phyloP scores from a whole-genome alignment of 2,888 invertebrate genomes.

The Notodonta ziczac region DNA sequence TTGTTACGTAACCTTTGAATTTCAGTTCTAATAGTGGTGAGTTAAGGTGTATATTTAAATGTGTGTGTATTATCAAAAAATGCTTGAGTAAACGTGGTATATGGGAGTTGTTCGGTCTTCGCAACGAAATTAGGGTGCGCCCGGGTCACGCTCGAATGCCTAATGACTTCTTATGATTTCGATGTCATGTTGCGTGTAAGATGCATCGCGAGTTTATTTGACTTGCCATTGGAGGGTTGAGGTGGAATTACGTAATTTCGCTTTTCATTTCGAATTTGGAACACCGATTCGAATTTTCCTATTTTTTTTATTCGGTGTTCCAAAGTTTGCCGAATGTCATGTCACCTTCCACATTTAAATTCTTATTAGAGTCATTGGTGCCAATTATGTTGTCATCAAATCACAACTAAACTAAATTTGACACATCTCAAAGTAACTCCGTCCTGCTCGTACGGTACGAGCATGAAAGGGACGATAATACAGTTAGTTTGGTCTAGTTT shows the following conservation, averaged over 20 bases:
- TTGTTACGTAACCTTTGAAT: constrained; percentile 30
- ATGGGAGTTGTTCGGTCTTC: constrained; percentile 66
- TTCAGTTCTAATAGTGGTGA: constrained; percentile 22
- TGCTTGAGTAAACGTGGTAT: constrained; percentile 69
- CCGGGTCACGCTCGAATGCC: constrained; percentile 67
- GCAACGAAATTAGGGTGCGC: constrained; percentile 71
- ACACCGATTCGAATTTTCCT: no score
- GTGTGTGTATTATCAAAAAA: constrained; percentile 44
- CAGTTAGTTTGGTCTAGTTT: no score
- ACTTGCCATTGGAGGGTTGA: constrained; percentile 59
- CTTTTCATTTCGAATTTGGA: no score
- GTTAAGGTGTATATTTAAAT: constrained; percentile 39
- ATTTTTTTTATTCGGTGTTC: constrained; percentile 11
- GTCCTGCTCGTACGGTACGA: no score
- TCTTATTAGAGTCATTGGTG: no score
- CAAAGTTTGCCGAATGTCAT: background rate
- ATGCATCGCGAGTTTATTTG: constrained; percentile 66
- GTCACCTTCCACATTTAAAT: no score
- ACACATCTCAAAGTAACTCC: no score
- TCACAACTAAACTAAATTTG: no score
- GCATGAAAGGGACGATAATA: no score
- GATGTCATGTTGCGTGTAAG: constrained; percentile 77
- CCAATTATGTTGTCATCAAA: no score
- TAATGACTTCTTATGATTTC: constrained; percentile 83
- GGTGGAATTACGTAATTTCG: constrained; percentile 50